Evolutionary conservation across 2,888 invertebrate genomes (phyloP).

Genomic region (Ectemnius cavifrons): DNA sequence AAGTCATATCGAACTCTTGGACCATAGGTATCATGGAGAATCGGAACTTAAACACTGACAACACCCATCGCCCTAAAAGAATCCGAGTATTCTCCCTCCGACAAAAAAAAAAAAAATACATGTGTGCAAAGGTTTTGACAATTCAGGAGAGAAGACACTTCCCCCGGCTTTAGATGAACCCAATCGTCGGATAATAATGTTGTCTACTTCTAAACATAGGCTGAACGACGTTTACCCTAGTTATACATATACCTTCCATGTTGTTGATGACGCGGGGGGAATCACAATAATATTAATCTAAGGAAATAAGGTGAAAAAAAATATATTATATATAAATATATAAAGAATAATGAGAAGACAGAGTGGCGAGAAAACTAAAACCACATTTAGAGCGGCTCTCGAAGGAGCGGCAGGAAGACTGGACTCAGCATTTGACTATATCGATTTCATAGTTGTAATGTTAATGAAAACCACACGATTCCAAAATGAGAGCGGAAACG

Average conservation of each 20-base stretch:
- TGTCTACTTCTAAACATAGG: not conserved
- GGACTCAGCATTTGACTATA: conserved; percentile 58
- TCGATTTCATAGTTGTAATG: conserved; percentile 49
- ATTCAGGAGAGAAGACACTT: conserved; percentile 8
- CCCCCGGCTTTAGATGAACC: not conserved
- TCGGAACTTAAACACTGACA: no score
- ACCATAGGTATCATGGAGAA: not conserved
- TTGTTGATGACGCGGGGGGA: no score
- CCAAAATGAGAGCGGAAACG: conserved; percentile 28
- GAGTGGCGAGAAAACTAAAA: conserved; percentile 22
- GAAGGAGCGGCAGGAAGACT: conserved; percentile 57
- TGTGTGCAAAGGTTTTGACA: not conserved
- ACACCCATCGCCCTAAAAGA: not conserved
- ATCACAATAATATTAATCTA: not conserved
- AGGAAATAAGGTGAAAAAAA: conserved; percentile 17
- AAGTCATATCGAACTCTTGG: conserved; percentile 6
- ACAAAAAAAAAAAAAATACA: not conserved
- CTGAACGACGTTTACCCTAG: conserved; percentile 13
- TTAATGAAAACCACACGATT: conserved; percentile 43
- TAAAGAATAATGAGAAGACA: conserved; percentile 19
- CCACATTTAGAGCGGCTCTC: conserved; percentile 47
- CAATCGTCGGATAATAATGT: conserved; percentile 6
- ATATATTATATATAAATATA: conserved; percentile 23
- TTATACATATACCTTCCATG: not conserved
- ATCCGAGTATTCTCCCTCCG: not conserved